A percentile compares a stretch with the other conserved stretches of the same genome.
These are phyloP conservation scores for Caenorhabditis afra DNA, from an alignment of 2,888 invertebrate species.

Conservation along the genomic window DNA sequence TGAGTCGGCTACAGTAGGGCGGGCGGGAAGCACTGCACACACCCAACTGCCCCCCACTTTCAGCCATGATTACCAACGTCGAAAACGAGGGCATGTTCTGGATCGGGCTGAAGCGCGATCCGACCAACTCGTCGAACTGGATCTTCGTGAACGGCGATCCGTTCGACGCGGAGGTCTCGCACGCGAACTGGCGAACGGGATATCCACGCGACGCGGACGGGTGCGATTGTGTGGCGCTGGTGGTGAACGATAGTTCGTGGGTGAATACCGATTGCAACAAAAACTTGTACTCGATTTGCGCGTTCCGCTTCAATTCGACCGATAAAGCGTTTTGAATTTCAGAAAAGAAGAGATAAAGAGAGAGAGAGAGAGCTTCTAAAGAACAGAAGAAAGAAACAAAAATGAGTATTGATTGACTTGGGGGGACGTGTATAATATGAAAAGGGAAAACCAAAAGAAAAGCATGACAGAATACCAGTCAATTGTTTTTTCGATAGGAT, in stretches of 20 bases:
- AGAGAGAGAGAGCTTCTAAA: not conserved
- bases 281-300: slow-evolving; percentile 42
- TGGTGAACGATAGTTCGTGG: slow-evolving; percentile 44
- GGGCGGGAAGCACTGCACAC: not conserved
- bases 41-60: not conserved
- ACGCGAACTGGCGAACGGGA: slow-evolving; percentile 18
- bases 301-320: slow-evolving; percentile 24
- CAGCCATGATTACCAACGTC: slow-evolving; percentile 7
- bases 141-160: slow-evolving; percentile 45
- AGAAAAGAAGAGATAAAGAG: not conserved
- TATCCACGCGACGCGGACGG: slow-evolving; percentile 56
- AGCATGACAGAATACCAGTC: slow-evolving; percentile 53
- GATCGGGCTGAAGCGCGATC: slow-evolving; percentile 40
- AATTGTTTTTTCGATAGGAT: slow-evolving; percentile 27
- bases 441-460: not conserved
- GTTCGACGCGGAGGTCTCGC: slow-evolving; percentile 2
- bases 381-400: not conserved
- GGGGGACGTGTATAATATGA: slow-evolving; percentile 26
- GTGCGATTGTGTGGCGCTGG: slow-evolving; percentile 53
- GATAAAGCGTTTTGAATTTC: slow-evolving; percentile 12
- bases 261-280: slow-evolving; percentile 56
- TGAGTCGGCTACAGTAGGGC: not conserved
- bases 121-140: slow-evolving; percentile 36
- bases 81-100: slow-evolving; percentile 49
- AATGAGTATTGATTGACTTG: not conserved